Percentiles rank a stretch among this genome's conserved stretches.
These are phyloP conservation scores for Omphaloscelis lunosa DNA, from an alignment of 2,888 invertebrate genomes.

Conservation along the genomic window DNA sequence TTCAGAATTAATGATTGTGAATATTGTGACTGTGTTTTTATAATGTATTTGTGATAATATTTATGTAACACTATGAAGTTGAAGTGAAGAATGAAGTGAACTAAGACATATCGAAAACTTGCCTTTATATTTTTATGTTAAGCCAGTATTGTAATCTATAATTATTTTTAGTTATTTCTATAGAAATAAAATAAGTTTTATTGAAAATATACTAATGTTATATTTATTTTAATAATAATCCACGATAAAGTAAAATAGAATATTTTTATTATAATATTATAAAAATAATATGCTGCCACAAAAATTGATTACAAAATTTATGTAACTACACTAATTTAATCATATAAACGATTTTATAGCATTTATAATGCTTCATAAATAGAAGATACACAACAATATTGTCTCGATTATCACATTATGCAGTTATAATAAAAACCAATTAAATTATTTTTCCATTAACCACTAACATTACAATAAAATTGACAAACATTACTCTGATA, in stretches of 20 bases:
- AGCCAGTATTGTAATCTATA: slow-evolving; percentile 77
- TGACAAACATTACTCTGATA: slow-evolving; percentile 62
- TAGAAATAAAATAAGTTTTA: slow-evolving; percentile 40
- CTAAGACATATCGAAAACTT: slow-evolving; percentile 60
- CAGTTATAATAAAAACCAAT: slow-evolving; percentile 62
- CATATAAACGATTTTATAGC: slow-evolving; percentile 67
- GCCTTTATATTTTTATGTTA: slow-evolving; percentile 71
- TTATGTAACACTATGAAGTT: slow-evolving; percentile 50
- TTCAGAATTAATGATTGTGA: slow-evolving; percentile 23
- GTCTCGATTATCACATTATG: slow-evolving; percentile 66
- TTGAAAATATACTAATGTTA: slow-evolving; percentile 12
- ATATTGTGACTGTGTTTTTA: slow-evolving; percentile 41
- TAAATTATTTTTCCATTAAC: slow-evolving; percentile 54
- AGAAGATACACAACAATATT: slow-evolving; percentile 70
- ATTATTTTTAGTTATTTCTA: slow-evolving; percentile 63
- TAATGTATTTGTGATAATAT: slow-evolving; percentile 64
- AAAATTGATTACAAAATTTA: slow-evolving; percentile 48
- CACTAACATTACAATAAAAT: slow-evolving; percentile 58
- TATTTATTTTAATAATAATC: slow-evolving; percentile 33
- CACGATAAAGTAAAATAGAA: slow-evolving; percentile 28
- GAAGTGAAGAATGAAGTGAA: too few relatives aligned
- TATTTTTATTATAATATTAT: slow-evolving; percentile 57
- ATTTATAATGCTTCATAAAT: slow-evolving; percentile 76
- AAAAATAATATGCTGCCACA: slow-evolving; percentile 57
- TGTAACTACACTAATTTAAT: slow-evolving; percentile 38